Conservation (phyloP, 2,888 invertebrate genomes). For the Campoplex capitator region DNA sequence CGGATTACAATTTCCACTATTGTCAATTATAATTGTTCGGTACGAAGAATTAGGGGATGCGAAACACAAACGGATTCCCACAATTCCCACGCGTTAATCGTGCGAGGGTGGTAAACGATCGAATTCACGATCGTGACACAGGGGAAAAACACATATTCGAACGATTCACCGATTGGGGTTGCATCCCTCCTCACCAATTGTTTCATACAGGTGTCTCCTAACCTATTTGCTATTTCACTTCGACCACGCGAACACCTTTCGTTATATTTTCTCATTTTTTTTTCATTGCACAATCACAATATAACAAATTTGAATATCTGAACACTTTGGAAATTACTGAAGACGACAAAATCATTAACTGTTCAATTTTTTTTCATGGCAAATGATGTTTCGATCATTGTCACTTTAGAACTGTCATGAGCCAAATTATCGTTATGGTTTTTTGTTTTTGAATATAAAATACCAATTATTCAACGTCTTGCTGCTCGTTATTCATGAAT, state of each 20-base stretch:
- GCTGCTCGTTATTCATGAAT: not conserved
- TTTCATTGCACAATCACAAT: no score
- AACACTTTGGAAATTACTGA: no score
- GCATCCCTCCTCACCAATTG: constrained; percentile 59
- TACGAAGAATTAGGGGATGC: constrained; percentile 1
- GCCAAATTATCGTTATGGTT: no score
- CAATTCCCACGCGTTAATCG: constrained; percentile 72
- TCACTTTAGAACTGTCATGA: not conserved
- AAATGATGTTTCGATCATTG: no score
- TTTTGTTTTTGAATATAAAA: not conserved
- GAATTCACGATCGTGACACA: constrained; percentile 16
- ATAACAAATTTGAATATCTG: no score
- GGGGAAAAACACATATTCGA: constrained; percentile 53
- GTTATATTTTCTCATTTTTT: no score
- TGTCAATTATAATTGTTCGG: constrained; percentile 2
- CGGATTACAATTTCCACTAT: constrained; percentile 11
- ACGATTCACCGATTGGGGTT: constrained; percentile 62
- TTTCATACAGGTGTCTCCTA: constrained; percentile 39
- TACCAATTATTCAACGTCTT: not conserved
- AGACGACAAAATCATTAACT: no score
- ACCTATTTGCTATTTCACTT: not conserved
- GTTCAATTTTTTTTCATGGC: no score
- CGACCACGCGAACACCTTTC: no score
- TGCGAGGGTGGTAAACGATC: constrained; percentile 14
- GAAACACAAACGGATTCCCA: constrained; percentile 54